phyloP scores from a whole-genome alignment of 2,797 vertebrate genomes.

The Pangasius mekongensis region DNA sequence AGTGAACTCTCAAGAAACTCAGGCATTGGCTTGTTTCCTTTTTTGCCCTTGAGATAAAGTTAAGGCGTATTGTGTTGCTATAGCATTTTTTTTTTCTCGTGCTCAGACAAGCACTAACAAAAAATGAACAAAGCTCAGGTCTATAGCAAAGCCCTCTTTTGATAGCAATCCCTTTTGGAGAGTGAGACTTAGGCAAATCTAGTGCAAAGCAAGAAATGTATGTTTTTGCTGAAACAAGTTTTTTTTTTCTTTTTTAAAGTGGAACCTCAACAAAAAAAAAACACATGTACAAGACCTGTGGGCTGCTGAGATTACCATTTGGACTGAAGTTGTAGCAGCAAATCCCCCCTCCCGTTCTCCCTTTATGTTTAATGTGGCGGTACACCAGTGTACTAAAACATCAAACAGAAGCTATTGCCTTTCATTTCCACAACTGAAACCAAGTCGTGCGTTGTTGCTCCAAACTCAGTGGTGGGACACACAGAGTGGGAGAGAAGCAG shows the following conservation, averaged over 20 bases:
- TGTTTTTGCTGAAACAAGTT: conserved; percentile 31
- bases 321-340: conserved; percentile 51
- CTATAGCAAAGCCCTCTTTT: conserved; percentile 15
- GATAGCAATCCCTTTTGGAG: conserved; percentile 2
- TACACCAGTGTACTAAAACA: conserved; percentile 61
- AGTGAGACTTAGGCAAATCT: not conserved
- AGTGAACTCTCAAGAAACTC: conserved; percentile 13
- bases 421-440: conserved; percentile 60
- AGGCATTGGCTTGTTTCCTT: not conserved
- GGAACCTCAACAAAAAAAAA: conserved; percentile 26
- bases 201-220: conserved; percentile 35
- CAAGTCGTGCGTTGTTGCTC: conserved; percentile 53
- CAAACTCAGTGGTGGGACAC: conserved; percentile 32
- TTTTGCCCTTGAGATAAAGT: conserved; percentile 20
- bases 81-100: conserved; percentile 37
- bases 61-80: conserved; percentile 19
- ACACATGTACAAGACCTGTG: conserved; percentile 38
- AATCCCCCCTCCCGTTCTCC: conserved; percentile 43
- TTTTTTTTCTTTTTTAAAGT: conserved; percentile 28
- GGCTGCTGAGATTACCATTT: conserved; percentile 51
- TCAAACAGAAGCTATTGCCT: conserved; percentile 59
- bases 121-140: conserved; percentile 23
- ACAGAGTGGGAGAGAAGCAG: conserved; percentile 11
- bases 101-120: conserved; percentile 38
- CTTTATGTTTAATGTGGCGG: conserved; percentile 61